Percentiles rank a stretch among this genome's conserved stretches.
phyloP scores from a whole-genome alignment of 1,140 invertebrate species.

The Diploscapter pachys region DNA sequence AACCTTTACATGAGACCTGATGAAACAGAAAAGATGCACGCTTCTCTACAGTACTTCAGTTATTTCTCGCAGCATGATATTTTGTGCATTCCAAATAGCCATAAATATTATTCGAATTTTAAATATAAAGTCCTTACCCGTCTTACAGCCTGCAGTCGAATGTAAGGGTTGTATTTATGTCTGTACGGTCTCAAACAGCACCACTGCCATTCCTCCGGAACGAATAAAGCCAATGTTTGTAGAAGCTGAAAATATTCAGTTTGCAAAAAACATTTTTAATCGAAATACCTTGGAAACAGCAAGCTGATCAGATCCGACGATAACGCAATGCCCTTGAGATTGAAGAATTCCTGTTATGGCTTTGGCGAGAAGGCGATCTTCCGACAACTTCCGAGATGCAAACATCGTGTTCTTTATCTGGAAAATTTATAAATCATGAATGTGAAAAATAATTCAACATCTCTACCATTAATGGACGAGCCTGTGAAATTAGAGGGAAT shows the following conservation, averaged over 20 bases:
- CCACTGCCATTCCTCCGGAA: slow-evolving; percentile 31
- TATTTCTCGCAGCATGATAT: background rate
- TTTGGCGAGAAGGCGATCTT: slow-evolving; percentile 26
- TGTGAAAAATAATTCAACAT: background rate
- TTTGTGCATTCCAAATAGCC: background rate
- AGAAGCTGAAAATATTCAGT: slow-evolving; percentile 22
- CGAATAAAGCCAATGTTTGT: slow-evolving; percentile 34
- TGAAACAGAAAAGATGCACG: background rate
- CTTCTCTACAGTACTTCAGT: background rate
- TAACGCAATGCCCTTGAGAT: slow-evolving; percentile 35
- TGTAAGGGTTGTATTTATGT: slow-evolving; percentile 31
- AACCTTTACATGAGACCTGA: background rate
- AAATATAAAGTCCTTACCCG: slow-evolving; percentile 11
- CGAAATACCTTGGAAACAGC: slow-evolving; percentile 10
- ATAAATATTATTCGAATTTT: background rate
- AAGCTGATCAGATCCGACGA: slow-evolving; percentile 32
- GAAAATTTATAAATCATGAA: background rate
- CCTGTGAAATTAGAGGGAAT: slow-evolving; percentile 26
- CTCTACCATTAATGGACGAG: slow-evolving; percentile 21
- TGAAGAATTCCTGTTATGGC: slow-evolving; percentile 35
- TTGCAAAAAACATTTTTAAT: no score
- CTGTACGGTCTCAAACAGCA: slow-evolving; percentile 31
- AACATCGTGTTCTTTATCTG: slow-evolving; percentile 33
- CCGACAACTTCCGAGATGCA: background rate
- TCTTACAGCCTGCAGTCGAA: slow-evolving; percentile 30